Evolutionary conservation across 2,113 vertebrate genomes (phyloP), one percentile per base, ranked within the genome.

Genomic region (Lampris megalopsis): DNA sequence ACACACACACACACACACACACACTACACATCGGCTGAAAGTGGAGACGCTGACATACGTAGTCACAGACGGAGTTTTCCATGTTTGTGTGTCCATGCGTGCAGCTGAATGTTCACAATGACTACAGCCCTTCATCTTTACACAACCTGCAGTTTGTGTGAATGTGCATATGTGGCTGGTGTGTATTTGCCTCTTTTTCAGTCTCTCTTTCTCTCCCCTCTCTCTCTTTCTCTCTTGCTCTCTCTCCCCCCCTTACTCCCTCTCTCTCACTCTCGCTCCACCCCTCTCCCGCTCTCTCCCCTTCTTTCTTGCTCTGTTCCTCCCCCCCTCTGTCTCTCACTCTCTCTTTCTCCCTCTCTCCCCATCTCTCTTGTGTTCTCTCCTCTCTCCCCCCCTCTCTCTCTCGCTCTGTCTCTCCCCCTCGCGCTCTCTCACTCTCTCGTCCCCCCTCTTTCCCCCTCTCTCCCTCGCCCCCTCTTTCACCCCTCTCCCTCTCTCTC

Each of bases 41-140:
- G 64, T 61, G 68, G 72, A 83, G 80, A 75, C 77, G 61, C 61
- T 81, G 70, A 69, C 74, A 72, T 81, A 72, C 74, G 63, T 71
- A 82, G 70, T 60, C 56, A 72, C 6, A 8, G 68, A 60, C 42
- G 64, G 59, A 65, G 69, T 53, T 49, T 9, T 73, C 1, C 47
- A 7, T 49, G 35, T 68, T 54, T 58, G 72, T 74, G 59, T 63
- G 56, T 77, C 49, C 5, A 2, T 77, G 80, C 35, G 61, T 63
- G 10, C 36, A 62, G 11, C 52, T 84, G 76, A 83, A 68, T 70
- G 68, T 45, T 2, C 43, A 45, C 2, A 79, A 75, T 70, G 58
- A 66, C 57, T 63, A 0, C 37, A 70, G 62, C 65, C 53, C 54
- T 72, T 53, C 45, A 67, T 77, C 62, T 65, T 48, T 61, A 64